Base-by-base conservation (phyloP, 2,113 vertebrate genomes). In the Dryoscopus gambensis region DNA sequence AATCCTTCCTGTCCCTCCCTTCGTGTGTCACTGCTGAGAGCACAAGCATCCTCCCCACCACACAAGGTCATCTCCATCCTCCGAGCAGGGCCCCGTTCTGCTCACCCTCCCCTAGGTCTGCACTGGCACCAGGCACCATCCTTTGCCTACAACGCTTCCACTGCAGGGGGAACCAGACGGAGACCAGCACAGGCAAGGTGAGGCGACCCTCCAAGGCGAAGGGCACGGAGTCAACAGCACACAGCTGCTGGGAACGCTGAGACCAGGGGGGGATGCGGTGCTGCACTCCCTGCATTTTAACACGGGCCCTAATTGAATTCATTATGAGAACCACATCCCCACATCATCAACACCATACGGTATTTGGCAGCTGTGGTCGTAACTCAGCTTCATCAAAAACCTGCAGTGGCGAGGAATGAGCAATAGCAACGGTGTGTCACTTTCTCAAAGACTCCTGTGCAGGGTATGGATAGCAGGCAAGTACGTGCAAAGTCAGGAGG, bases 291-390 rank as follows among this genome's bases (percentile, higher is more conserved):
- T 31, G 89, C 94, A 85, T 88, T 70, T 42, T 62, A 94, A 93
- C 55, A 47, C 70, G 2, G 2, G 2, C 13, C 53, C 71, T 95
- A 93, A 96, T 85, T 76, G 81, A 76, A 91, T 96, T 95, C 87
- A 91, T 95, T 60, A 93, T 14, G 89, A 67, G 94, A 90, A 25
- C 84, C 84, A 78, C 91, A 57, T 56, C 91, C 78, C 74, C 71
- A 83, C 74, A 37, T 83, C 70, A 93, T n/a, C 70, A 90, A 4
- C 64, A 80, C 84, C 94, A 91, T 30, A 94, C 50, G 75, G 82
- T 21, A 21, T n/a, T 83, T 23, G 35, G 78, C 94, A 96, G 87
- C 89, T 91, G 71, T 11, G 5, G 84, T 74, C 13, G 2, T 93
- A 94, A 95, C 78, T 90, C 84, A 83, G 79, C 63, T 67, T 25